Evolutionary conservation across 2,113 vertebrate genomes (phyloP).

Genomic region (Scopus umbretta): DNA sequence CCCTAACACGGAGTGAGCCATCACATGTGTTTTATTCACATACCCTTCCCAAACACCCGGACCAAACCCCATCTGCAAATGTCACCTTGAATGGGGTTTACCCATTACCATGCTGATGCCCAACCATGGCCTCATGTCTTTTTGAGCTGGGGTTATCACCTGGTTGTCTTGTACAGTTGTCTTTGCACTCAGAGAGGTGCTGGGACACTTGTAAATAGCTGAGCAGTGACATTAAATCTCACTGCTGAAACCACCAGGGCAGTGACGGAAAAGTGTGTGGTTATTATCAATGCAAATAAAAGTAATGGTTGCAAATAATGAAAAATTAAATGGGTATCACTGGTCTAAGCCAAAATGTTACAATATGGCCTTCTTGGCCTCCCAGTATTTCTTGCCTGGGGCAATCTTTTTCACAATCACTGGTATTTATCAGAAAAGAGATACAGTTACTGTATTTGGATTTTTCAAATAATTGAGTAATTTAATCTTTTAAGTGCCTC

Average conservation of each 20-base stretch:
- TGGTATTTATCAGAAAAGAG: slow-evolving; percentile 51
- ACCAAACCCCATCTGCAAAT: neutral
- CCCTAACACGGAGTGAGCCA: accelerated
- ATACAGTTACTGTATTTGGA: slow-evolving; percentile 33
- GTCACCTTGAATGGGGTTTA: accelerated
- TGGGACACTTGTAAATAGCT: neutral
- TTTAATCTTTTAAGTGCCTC: slow-evolving; percentile 62
- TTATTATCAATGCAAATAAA: neutral
- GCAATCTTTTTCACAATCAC: slow-evolving; percentile 1
- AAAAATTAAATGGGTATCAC: neutral
- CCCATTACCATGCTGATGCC: neutral
- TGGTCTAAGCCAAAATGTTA: neutral
- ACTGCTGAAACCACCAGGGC: neutral
- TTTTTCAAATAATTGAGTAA: slow-evolving; percentile 57
- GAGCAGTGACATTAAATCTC: neutral
- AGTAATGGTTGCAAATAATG: neutral
- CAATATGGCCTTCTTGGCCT: neutral
- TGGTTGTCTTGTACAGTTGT: neutral
- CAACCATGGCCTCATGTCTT: neutral
- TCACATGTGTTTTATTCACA: neutral
- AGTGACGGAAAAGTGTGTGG: neutral
- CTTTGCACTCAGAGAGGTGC: neutral
- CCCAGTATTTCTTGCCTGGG: neutral
- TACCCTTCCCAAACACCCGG: neutral
- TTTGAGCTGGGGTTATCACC: neutral